Evolutionary conservation across 2,888 invertebrate species (phyloP).

Genomic region (Melieria omissa): DNA sequence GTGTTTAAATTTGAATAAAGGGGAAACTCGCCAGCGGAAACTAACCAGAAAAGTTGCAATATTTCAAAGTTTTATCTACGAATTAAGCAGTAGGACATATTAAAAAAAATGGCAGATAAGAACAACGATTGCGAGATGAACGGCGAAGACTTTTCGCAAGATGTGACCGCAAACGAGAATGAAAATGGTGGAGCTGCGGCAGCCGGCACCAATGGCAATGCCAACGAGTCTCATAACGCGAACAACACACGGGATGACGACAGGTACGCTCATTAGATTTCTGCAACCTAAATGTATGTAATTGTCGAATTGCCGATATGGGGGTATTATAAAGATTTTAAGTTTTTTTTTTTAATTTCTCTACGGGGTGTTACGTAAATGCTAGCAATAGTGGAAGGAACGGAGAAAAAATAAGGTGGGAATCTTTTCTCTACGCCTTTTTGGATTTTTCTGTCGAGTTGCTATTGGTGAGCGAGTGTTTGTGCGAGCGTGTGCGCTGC

Average conservation of each 20-base stretch:
- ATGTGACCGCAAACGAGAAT: conserved; percentile 70
- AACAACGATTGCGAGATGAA: conserved; percentile 77
- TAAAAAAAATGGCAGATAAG: conserved; percentile 69
- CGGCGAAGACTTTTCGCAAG: conserved; percentile 84
- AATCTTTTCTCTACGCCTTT: conserved; percentile 31
- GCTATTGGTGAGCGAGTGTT: conserved; percentile 42
- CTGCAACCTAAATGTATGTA: conserved; percentile 32
- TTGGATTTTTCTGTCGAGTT: conserved; percentile 35
- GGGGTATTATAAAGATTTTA: not conserved
- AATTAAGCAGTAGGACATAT: conserved; percentile 41
- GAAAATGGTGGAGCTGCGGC: conserved; percentile 73
- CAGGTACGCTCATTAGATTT: conserved; percentile 71
- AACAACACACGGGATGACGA: conserved; percentile 76
- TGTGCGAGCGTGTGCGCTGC: conserved; percentile 51
- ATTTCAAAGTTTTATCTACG: conserved; percentile 41
- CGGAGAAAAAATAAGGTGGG: conserved; percentile 38
- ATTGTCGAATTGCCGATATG: conserved; percentile 15
- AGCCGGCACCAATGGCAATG: conserved; percentile 64
- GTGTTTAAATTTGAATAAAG: conserved; percentile 14
- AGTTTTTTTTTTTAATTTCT: conserved; percentile 5
- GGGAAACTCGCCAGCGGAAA: not conserved
- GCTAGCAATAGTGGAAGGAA: conserved; percentile 45
- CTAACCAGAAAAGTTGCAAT: conserved; percentile 39
- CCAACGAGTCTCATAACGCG: conserved; percentile 53
- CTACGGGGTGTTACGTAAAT: conserved; percentile 34